phyloP scores from a whole-genome alignment of 2,113 vertebrate species.

The Monopterus albus region DNA sequence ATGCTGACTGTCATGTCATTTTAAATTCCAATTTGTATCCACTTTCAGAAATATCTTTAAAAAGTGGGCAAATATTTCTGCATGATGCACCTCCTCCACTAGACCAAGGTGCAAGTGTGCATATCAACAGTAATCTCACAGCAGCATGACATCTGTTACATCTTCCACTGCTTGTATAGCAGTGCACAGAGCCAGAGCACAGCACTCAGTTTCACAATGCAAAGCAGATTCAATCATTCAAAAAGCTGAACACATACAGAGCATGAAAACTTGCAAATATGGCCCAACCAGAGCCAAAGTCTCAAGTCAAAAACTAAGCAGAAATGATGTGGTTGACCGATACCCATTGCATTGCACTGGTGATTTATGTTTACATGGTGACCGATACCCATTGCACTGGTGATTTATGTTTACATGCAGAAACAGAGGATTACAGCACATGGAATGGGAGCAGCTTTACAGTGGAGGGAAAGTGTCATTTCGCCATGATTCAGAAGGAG shows the following conservation, averaged over 20 bases:
- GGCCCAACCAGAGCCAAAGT: neutral
- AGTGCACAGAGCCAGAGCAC: neutral
- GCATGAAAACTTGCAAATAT: neutral
- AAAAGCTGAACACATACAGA: conserved; percentile 1
- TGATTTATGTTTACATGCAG: conserved; percentile 38
- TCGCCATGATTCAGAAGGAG: conserved; percentile 12
- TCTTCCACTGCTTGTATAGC: neutral
- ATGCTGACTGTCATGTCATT: neutral
- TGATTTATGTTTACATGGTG: conserved; percentile 43
- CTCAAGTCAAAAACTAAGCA: neutral
- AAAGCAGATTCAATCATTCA: conserved; percentile 40
- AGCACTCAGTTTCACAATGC: neutral
- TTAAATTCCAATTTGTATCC: neutral
- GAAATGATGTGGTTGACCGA: neutral
- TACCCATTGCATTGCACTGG: neutral
- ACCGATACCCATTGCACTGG: neutral
- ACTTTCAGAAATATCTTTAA: neutral
- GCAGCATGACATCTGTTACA: neutral
- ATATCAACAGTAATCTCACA: neutral
- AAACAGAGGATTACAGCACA: conserved; percentile 19
- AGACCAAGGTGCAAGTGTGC: neutral
- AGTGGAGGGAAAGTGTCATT: conserved; percentile 15
- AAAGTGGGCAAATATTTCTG: neutral
- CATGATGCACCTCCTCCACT: neutral
- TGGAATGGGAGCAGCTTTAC: neutral